Base-by-base conservation (phyloP, 2,113 vertebrate species). In the Gorsachius goisagi region DNA sequence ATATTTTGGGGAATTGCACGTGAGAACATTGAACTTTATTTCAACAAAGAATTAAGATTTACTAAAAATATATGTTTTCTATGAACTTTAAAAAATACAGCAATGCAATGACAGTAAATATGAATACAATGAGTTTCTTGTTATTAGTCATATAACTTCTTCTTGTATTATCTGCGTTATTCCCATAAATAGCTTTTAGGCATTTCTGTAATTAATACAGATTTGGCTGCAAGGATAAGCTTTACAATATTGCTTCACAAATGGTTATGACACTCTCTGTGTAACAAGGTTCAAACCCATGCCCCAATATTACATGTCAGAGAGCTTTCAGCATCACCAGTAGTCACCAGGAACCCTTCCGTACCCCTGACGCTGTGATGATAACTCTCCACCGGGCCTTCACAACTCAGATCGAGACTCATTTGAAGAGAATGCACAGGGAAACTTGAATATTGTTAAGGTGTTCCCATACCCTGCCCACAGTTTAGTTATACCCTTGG, bases 351-450 rank as follows among this genome's bases (percentile, higher is more conserved):
- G 59, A 89, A 30, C 32, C 12, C 11, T 58, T 62, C 73, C 52
- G 68, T 53, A 52, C 35, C 21, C n/a, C 37, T 3, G 1, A 3
- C 0, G 3, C 77, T 50, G 45, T 2, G 7, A 33, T 23, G 30
- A 28, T 50, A 79, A 76, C 35, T 28, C 75, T 88, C 28, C 26
- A n/a, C 9, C 11, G 4, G 19, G n/a, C 82, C 63, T 56, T 28
- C 32, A 30, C 26, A 85, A n/a, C 71, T 79, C 45, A 82, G 33
- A 76, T 3, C 6, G 4, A 69, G 71, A 79, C 30, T 8, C 64
- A n/a, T 33, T 45, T 39, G 47, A 84, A 80, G 32, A 68, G n/a
- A 74, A 68, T 6, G 8, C 41, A 39, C 30, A 45, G 37, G 32
- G 19, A 59, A 81, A 49, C 19, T 17, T 81, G n/a, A 0, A 0